phyloP scores from a whole-genome alignment of 2,797 vertebrate species.

The Hafferia zeledoni region DNA sequence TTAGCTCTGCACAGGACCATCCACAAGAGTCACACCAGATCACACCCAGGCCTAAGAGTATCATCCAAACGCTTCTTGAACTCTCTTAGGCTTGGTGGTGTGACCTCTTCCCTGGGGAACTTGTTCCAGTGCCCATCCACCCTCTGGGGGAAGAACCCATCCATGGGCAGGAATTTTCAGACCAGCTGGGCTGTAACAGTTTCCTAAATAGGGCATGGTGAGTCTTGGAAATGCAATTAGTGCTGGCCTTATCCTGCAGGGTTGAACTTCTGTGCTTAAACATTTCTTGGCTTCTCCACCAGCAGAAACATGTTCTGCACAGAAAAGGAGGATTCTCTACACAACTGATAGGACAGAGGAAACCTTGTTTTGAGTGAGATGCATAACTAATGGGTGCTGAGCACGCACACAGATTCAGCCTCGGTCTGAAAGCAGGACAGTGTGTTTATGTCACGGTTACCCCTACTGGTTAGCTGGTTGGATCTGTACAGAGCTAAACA shows the following conservation, averaged over 20 bases:
- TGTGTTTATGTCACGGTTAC: background rate
- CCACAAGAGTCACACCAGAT: background rate
- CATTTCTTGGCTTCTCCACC: background rate
- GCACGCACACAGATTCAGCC: background rate
- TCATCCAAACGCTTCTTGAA: background rate
- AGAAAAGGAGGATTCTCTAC: background rate
- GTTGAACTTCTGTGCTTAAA: background rate
- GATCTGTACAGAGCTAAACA: background rate
- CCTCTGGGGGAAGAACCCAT: too few species aligned
- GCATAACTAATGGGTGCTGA: fast-evolving
- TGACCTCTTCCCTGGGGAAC: background rate
- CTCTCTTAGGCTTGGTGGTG: background rate
- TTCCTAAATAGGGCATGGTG: background rate
- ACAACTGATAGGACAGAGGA: background rate
- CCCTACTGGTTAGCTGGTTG: background rate
- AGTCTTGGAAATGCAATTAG: background rate
- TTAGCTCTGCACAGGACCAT: background rate
- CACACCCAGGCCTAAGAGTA: too few species aligned
- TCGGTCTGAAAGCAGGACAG: background rate
- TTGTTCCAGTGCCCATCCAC: background rate
- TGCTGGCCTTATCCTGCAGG: background rate
- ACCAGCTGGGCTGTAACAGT: background rate
- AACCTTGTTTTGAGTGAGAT: background rate
- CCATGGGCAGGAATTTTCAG: background rate
- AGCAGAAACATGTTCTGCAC: background rate